A percentile compares a stretch with the other conserved stretches of the same genome.
phyloP scores from a whole-genome alignment of 2,888 invertebrate species.

The Matsumyia berberina region DNA sequence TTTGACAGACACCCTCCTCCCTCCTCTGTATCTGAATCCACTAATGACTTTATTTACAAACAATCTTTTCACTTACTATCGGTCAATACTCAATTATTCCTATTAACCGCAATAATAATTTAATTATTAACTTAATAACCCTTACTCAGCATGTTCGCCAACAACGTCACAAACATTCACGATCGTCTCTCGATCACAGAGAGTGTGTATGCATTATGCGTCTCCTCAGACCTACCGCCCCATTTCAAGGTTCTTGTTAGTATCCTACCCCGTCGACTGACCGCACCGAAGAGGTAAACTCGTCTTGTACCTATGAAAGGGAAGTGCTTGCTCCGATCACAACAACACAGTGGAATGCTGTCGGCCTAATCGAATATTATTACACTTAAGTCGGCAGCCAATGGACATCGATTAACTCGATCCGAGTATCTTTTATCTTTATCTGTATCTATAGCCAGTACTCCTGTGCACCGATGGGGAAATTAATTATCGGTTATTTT shows the following conservation, averaged over 20 bases:
- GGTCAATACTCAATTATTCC: neutral
- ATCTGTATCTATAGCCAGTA: neutral
- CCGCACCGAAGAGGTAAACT: neutral
- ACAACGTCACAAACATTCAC: neutral
- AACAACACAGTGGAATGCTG: slow-evolving; percentile 41
- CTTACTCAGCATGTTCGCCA: neutral
- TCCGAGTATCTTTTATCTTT: slow-evolving; percentile 22
- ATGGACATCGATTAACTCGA: slow-evolving; percentile 16
- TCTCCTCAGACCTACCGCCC: neutral
- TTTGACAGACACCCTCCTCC: neutral
- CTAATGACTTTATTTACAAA: neutral
- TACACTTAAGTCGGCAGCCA: slow-evolving; percentile 21
- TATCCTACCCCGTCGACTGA: neutral
- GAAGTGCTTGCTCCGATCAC: neutral
- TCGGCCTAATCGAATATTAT: slow-evolving; percentile 47
- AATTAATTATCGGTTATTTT: slow-evolving; percentile 69
- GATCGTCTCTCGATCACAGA: neutral
- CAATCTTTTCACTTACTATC: neutral
- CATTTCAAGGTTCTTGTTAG: neutral
- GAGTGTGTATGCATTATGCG: neutral
- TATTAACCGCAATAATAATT: neutral
- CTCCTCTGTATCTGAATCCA: neutral
- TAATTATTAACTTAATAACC: slow-evolving; percentile 3
- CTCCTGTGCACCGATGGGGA: slow-evolving; percentile 13
- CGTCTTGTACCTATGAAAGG: neutral